phyloP scores from a whole-genome alignment of 2,888 invertebrate species.

The Xestia c-nigrum region DNA sequence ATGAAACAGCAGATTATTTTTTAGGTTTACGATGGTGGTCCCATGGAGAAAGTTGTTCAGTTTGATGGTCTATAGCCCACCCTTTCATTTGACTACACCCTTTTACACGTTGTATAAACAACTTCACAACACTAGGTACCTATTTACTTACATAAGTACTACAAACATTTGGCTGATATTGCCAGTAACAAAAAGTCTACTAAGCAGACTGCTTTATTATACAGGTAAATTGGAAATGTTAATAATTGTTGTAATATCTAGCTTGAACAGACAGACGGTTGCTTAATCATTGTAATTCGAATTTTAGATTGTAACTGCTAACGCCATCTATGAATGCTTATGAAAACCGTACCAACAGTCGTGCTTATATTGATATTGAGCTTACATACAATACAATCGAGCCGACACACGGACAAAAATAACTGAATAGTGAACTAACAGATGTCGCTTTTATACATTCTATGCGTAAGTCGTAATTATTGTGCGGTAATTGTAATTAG shows the following conservation, averaged over 20 bases:
- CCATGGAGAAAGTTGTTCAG: too few relatives aligned
- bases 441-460: slow-evolving; percentile 34
- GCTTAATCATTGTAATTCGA: background rate
- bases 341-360: background rate
- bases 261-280: too few relatives aligned
- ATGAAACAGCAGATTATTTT: too few relatives aligned
- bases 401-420: background rate
- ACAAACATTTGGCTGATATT: background rate
- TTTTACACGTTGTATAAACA: too few relatives aligned
- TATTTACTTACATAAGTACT: too few relatives aligned
- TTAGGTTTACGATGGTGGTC: too few relatives aligned
- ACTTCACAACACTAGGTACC: too few relatives aligned
- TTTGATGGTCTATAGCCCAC: too few relatives aligned
- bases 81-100: too few relatives aligned
- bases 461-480: too few relatives aligned
- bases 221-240: background rate
- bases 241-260: too few relatives aligned
- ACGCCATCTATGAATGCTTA: slow-evolving; percentile 29
- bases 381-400: background rate
- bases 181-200: background rate
- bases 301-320: background rate
- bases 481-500: too few relatives aligned
- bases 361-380: background rate
- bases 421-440: background rate
- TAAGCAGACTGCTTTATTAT: background rate